A percentile compares a stretch with the other conserved stretches of the same genome.
Evolutionary conservation across 2,797 vertebrate genomes (phyloP).

Genomic region (Manis pentadactyla): DNA sequence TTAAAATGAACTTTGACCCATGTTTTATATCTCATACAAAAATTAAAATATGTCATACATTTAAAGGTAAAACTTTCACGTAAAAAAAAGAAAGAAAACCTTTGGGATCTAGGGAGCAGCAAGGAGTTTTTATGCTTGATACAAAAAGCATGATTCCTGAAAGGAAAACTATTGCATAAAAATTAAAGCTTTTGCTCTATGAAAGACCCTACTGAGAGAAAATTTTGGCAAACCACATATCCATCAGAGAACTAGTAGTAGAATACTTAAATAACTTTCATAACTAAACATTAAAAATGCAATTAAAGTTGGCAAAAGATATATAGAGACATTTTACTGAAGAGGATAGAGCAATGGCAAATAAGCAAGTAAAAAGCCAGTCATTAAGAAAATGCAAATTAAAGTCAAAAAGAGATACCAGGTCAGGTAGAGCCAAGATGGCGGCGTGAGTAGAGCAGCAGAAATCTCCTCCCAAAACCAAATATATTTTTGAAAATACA

Average conservation of each 20-base stretch:
- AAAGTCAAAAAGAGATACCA: no score
- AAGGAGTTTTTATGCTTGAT: background rate
- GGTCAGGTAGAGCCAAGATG: no score
- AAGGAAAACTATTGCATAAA: background rate
- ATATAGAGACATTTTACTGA: background rate
- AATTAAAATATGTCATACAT: background rate
- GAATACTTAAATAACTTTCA: background rate
- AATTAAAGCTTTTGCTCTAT: constrained; percentile 12
- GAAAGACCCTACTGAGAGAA: background rate
- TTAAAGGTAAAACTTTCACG: background rate
- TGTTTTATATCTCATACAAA: background rate
- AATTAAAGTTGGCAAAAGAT: constrained; percentile 27
- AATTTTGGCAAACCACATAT: background rate
- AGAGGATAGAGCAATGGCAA: background rate
- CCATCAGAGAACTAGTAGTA: background rate
- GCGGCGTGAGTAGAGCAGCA: no score
- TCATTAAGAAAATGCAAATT: background rate
- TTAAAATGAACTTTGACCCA: background rate
- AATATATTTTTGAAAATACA: no score
- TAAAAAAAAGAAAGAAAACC: background rate
- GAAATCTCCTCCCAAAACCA: no score
- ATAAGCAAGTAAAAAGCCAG: background rate
- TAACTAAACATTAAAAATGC: constrained; percentile 29
- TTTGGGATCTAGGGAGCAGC: background rate
- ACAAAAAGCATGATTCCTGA: background rate